Base-by-base conservation (phyloP, 2,113 vertebrate species). In the Himantopus leucocephalus region DNA sequence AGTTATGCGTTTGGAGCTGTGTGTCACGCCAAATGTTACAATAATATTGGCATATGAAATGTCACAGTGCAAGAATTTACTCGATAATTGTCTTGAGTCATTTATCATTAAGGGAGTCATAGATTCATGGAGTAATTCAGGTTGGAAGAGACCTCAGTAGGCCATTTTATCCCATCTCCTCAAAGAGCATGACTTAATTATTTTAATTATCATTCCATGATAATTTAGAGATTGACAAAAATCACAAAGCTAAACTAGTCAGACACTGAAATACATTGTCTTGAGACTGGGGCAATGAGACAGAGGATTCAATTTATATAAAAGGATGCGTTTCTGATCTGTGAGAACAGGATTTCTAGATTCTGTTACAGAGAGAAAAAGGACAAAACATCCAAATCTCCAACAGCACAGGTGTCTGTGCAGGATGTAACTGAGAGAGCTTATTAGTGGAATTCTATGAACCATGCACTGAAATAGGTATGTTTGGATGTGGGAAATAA, bases 1-100 rank as follows among this genome's bases (percentile, higher is more conserved):
- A 9, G 3, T 84, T 59, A 21, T 0, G 0, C 0, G 1, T 71
- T 77, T 66, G 37, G 55, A 86, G 27, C 17, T 84, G 27, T 39
- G 43, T 34, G 41, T 74, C 16, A 8, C 32, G 26, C 5, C 7
- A 24, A 9, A 67, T 55, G 9, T 35, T 52, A 16, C 30, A 58
- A 37, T 39, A 37, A 29, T 8, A 34, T 35, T 4, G 4, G 15
- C 18, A 8, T 19, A 1, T 32, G 43, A 58, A 88, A 14, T 37
- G 10, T 43, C 5, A 3, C 17, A 4, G 32, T 43, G n/a, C 20
- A 50, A 64, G 9, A 81, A 66, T 41, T 78, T 39, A 72, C 26
- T 79, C 48, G 23, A 21, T 56, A 37, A 15, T 70, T 68, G 29
- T 64, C 26, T 78, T 34, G 14, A 88, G 29, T 32, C 7, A 1